Percentiles rank a stretch among this genome's conserved stretches.
phyloP scores from a whole-genome alignment of 37 sponge, comb jelly and placozoan species.

The Crambe crambe region DNA sequence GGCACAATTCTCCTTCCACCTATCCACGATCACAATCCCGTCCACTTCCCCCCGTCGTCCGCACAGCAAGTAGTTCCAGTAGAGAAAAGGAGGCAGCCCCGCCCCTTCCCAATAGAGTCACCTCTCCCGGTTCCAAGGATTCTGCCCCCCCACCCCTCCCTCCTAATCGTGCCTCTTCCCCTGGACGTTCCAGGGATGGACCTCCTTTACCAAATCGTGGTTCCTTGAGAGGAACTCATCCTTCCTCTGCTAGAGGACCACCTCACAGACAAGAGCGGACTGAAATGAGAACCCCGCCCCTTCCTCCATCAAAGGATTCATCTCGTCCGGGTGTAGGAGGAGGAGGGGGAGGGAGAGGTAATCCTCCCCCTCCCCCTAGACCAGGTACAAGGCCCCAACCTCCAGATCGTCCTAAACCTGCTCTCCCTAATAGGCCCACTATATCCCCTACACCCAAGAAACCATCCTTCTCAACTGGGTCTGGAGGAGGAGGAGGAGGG shows the following conservation, averaged over 20 bases:
- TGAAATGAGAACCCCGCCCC: neutral
- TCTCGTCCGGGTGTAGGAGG: neutral
- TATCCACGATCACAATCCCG: neutral
- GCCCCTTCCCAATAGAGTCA: neutral
- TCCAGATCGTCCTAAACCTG: slow-evolving; percentile 16
- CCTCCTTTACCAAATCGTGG: slow-evolving; percentile 9
- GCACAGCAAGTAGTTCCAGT: neutral
- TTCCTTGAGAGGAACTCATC: neutral
- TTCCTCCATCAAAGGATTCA: neutral
- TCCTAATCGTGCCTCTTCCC: slow-evolving; percentile 26
- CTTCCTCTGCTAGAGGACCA: neutral
- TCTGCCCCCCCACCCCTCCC: slow-evolving; percentile 8
- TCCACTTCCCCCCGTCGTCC: slow-evolving; percentile 17
- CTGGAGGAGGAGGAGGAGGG: slow-evolving; percentile 1
- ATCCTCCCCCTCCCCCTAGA: neutral
- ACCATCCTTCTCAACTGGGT: slow-evolving; percentile 8
- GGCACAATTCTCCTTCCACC: slow-evolving; percentile 7
- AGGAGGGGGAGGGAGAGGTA: neutral
- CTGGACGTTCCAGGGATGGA: neutral
- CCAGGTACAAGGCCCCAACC: slow-evolving; percentile 2
- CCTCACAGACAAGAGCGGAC: neutral
- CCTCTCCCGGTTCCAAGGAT: neutral
- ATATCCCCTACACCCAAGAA: slow-evolving; percentile 16
- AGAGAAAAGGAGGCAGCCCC: slow-evolving; percentile 1
- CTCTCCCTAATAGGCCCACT: slow-evolving; percentile 7